Evolutionary conservation across 2,888 invertebrate species (phyloP).

Genomic region (Tetragonula carbonaria): DNA sequence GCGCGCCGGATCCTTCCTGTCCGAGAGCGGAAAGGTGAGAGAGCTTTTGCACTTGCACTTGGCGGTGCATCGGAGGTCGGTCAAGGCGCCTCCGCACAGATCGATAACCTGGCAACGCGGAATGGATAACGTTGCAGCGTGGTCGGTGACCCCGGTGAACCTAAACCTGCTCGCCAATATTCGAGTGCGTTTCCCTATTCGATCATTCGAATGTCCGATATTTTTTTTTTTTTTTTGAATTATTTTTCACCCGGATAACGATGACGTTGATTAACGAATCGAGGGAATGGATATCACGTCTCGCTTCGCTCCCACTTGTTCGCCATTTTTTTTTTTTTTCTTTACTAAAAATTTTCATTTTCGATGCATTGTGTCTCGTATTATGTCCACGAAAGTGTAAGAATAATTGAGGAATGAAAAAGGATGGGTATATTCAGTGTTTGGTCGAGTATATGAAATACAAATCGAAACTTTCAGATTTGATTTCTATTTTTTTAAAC

Average conservation of each 20-base stretch:
- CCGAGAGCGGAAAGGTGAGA: slow-evolving; percentile 61
- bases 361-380: too few species aligned
- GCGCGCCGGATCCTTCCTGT: slow-evolving; percentile 53
- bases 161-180: slow-evolving; percentile 17
- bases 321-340: not conserved
- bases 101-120: slow-evolving; percentile 82
- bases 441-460: not conserved
- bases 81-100: slow-evolving; percentile 82
- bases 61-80: slow-evolving; percentile 81
- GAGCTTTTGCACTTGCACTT: slow-evolving; percentile 83
- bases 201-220: slow-evolving; percentile 8
- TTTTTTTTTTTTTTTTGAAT: not conserved
- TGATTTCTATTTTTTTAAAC: accelerated
- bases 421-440: too few species aligned
- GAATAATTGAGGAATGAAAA: too few species aligned
- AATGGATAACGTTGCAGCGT: slow-evolving; percentile 77
- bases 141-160: slow-evolving; percentile 72
- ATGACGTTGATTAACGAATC: slow-evolving; percentile 11
- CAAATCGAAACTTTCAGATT: not conserved
- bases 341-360: too few species aligned
- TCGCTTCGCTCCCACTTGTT: not conserved
- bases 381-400: too few species aligned
- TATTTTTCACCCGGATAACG: not conserved
- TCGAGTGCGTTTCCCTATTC: slow-evolving; percentile 10
- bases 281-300: not conserved